These are phyloP conservation scores for Lycia hirtaria DNA, from an alignment of 2,888 invertebrate species.

Conservation along the genomic window DNA sequence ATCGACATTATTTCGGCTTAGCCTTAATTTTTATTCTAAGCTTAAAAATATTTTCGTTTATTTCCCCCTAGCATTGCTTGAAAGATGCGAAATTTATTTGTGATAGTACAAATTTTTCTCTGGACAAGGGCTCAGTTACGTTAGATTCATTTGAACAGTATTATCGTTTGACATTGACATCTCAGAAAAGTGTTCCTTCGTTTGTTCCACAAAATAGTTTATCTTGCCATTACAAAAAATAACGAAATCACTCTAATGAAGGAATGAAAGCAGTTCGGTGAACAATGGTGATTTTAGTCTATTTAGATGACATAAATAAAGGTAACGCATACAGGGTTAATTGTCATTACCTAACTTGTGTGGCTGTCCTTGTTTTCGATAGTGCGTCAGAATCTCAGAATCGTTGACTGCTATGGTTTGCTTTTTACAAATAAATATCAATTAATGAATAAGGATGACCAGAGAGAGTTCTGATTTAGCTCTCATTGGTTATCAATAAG, in stretches of 20 bases:
- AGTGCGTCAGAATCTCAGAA: too few species aligned
- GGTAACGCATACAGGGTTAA: too few species aligned
- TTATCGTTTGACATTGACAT: constrained; percentile 50
- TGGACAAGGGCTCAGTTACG: constrained; percentile 52
- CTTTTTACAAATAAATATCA: too few species aligned
- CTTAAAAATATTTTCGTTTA: constrained; percentile 37
- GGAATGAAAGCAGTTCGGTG: constrained; percentile 22
- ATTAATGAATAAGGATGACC: too few species aligned
- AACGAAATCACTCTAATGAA: background rate
- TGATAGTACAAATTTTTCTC: constrained; percentile 76
- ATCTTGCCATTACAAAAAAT: constrained; percentile 38
- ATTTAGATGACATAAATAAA: background rate
- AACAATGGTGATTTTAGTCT: background rate
- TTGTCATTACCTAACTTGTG: too few species aligned
- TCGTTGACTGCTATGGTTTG: too few species aligned
- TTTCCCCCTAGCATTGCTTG: constrained; percentile 39
- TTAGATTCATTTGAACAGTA: constrained; percentile 64
- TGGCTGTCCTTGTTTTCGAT: background rate
- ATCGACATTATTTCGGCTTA: constrained; percentile 60
- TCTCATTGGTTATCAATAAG: too few species aligned
- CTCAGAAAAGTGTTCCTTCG: constrained; percentile 43
- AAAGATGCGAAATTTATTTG: constrained; percentile 48
- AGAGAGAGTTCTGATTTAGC: too few species aligned
- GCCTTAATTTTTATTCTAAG: constrained; percentile 64
- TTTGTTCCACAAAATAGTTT: constrained; percentile 42